These are phyloP conservation scores for Apamea sordens DNA, from an alignment of 2,888 invertebrate species.

Conservation along the genomic window DNA sequence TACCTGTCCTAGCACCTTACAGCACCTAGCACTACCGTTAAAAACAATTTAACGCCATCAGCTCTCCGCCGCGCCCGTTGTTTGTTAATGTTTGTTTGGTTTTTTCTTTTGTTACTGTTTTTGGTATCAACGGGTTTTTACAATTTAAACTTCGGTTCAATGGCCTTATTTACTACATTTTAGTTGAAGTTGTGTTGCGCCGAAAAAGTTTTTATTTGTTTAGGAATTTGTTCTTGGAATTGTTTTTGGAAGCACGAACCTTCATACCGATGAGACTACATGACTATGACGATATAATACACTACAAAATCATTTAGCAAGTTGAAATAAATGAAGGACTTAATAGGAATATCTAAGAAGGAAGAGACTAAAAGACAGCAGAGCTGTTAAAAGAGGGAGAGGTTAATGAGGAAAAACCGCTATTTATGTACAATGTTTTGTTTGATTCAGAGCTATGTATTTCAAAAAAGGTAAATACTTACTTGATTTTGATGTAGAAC, in stretches of 20 bases:
- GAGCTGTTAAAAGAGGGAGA: background rate
- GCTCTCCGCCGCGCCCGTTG: slow-evolving; percentile 23
- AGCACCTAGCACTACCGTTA: slow-evolving; percentile 53
- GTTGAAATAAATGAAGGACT: background rate
- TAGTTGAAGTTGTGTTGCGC: slow-evolving; percentile 16
- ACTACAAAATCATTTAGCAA: background rate
- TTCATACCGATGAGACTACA: background rate
- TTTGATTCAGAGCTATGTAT: background rate
- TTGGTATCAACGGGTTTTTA: slow-evolving; percentile 45
- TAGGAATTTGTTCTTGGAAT: background rate
- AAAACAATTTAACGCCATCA: slow-evolving; percentile 60
- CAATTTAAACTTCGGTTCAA: slow-evolving; percentile 49
- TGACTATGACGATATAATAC: background rate
- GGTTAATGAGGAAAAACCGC: background rate
- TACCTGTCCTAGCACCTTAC: slow-evolving; percentile 32
- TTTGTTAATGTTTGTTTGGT: slow-evolving; percentile 62
- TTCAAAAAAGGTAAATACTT: no score
- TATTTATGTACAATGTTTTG: background rate
- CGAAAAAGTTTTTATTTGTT: slow-evolving; percentile 24
- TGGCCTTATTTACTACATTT: slow-evolving; percentile 42
- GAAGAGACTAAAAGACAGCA: background rate
- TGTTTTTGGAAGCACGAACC: slow-evolving; percentile 15
- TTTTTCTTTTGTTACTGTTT: slow-evolving; percentile 60
- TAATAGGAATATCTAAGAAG: background rate
- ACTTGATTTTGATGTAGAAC: no score